phyloP scores from a whole-genome alignment of 2,888 invertebrate genomes.

The Tipula lateralis region DNA sequence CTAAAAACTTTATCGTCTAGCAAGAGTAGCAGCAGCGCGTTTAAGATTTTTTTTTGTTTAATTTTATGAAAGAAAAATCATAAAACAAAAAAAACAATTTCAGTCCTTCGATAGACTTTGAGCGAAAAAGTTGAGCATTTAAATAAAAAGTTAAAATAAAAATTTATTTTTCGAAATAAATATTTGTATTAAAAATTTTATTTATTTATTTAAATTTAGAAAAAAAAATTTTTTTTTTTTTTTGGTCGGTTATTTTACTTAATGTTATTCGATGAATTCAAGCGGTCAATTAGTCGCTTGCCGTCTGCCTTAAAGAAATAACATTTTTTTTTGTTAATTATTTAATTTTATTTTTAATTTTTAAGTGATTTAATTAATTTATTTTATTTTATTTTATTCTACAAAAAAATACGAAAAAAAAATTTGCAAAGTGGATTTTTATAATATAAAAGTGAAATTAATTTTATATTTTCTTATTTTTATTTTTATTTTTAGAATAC shows the following conservation, averaged over 20 bases:
- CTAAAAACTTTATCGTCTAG: conserved; percentile 19
- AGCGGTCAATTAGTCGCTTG: conserved; percentile 46
- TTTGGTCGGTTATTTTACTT: background rate
- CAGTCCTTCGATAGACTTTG: conserved; percentile 38
- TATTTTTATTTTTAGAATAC: background rate
- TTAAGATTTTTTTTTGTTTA: background rate
- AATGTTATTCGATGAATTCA: background rate
- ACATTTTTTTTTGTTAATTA: background rate
- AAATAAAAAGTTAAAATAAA: background rate
- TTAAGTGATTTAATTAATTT: conserved; percentile 1
- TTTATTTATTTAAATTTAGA: conserved; percentile 20
- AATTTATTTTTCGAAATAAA: conserved; percentile 29
- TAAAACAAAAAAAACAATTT: conserved; percentile 30
- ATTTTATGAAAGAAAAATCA: conserved; percentile 7
- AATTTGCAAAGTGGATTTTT: background rate
- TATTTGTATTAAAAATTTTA: conserved; percentile 29
- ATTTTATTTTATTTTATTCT: background rate
- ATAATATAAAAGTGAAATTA: background rate
- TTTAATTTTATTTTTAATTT: background rate
- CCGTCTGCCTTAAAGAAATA: conserved; percentile 39
- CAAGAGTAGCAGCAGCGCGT: background rate
- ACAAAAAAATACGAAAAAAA: too few relatives aligned
- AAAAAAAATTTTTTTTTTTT: background rate
- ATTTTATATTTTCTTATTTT: conserved; percentile 11
- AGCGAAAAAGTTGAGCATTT: conserved; percentile 36